phyloP scores from a whole-genome alignment of 2,888 invertebrate genomes.

The Tupiocoris notatus region DNA sequence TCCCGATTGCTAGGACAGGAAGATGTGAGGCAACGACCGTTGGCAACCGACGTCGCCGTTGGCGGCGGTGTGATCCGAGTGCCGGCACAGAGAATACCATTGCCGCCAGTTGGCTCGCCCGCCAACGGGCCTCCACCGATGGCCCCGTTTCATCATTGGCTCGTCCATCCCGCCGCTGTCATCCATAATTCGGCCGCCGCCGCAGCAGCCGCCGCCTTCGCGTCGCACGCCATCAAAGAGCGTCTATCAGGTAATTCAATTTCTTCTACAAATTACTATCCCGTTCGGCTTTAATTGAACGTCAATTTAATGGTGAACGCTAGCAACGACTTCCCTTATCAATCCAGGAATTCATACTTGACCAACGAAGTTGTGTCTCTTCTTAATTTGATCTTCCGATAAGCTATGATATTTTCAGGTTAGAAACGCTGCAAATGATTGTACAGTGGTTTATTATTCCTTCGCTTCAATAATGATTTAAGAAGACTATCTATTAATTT shows the following conservation, averaged over 20 bases:
- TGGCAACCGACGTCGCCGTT: slow-evolving; percentile 56
- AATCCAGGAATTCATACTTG: too few species aligned
- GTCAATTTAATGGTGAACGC: too few species aligned
- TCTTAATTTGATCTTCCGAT: too few species aligned
- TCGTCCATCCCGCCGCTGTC: slow-evolving; percentile 61
- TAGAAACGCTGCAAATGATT: too few species aligned
- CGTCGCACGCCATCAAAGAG: slow-evolving; percentile 79
- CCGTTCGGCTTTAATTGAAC: too few species aligned
- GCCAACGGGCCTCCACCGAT: slow-evolving; percentile 60
- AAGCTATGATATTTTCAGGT: too few species aligned
- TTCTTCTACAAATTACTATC: too few species aligned
- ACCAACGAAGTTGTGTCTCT: too few species aligned
- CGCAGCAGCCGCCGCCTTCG: slow-evolving; percentile 63
- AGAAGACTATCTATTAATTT: too few species aligned
- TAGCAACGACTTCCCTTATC: too few species aligned
- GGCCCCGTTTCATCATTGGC: slow-evolving; percentile 56
- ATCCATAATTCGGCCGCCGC: slow-evolving; percentile 53
- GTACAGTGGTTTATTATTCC: too few species aligned
- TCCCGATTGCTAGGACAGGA: slow-evolving; percentile 68
- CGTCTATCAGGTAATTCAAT: slow-evolving; percentile 67
- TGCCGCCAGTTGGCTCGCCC: slow-evolving; percentile 54
- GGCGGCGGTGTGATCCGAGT: slow-evolving; percentile 74
- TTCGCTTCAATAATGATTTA: too few species aligned
- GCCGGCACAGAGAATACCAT: slow-evolving; percentile 63
- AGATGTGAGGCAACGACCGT: slow-evolving; percentile 55